Conservation (phyloP, 2,797 vertebrate genomes). For the Pipistrellus nathusii region DNA sequence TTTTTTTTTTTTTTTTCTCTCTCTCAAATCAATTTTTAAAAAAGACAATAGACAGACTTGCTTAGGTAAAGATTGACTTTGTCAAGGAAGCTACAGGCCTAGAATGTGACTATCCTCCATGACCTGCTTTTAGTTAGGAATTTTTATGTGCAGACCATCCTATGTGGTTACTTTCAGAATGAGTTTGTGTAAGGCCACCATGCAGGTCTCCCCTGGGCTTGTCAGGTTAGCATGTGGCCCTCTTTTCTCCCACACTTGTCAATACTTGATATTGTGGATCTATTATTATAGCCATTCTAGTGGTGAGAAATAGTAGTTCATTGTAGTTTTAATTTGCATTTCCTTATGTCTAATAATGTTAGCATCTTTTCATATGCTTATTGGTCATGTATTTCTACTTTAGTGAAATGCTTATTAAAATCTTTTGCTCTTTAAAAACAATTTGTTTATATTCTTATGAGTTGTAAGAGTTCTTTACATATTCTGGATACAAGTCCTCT, state of each 20-base stretch:
- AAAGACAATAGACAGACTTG: background rate
- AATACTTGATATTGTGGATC: background rate
- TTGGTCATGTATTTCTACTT: background rate
- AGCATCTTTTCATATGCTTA: slow-evolving; percentile 5
- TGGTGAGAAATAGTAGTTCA: background rate
- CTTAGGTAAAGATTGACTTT: background rate
- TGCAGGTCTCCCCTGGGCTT: background rate
- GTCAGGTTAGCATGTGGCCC: background rate
- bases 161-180: background rate
- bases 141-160: background rate
- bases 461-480: background rate
- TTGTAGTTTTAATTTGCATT: slow-evolving; percentile 21
- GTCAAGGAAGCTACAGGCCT: background rate
- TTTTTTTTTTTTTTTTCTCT: background rate
- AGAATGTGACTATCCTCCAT: background rate
- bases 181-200: background rate
- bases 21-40: background rate
- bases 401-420: background rate
- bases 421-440: background rate
- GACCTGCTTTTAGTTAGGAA: background rate
- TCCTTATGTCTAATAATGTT: background rate
- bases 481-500: background rate
- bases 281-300: background rate
- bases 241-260: background rate
- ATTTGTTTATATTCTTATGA: background rate